These are phyloP conservation scores for Columbina picui DNA, from an alignment of 2,113 vertebrate species.

Conservation along the genomic window DNA sequence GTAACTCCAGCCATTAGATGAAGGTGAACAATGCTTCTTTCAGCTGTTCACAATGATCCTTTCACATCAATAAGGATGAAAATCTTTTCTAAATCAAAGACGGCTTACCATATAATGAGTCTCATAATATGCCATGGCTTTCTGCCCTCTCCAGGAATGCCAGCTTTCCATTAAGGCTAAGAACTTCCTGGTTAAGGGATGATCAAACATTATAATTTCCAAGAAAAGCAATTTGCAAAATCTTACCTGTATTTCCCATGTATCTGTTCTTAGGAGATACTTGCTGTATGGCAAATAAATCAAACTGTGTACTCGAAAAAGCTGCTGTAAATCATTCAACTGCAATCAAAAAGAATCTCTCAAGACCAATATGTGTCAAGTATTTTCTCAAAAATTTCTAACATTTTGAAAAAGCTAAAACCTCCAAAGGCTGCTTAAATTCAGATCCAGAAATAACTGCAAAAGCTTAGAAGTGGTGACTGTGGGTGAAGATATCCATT, in stretches of 20 bases:
- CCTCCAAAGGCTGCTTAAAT: not conserved
- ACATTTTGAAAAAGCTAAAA: not conserved
- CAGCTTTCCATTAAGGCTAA: slow-evolving; percentile 5
- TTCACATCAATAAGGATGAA: slow-evolving; percentile 21
- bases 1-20: not conserved
- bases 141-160: slow-evolving; percentile 4
- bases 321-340: not conserved
- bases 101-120: not conserved
- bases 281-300: not conserved
- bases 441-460: not conserved
- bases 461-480: not conserved
- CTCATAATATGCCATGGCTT: not conserved
- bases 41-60: slow-evolving; percentile 14
- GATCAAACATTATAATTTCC: not conserved
- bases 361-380: not conserved
- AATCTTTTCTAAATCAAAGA: slow-evolving; percentile 28
- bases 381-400: not conserved
- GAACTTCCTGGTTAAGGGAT: not conserved
- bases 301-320: not conserved
- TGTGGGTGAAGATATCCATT: not conserved
- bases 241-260: not conserved
- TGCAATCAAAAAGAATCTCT: not conserved
- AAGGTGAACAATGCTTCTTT: slow-evolving; percentile 12
- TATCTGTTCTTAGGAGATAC: not conserved
- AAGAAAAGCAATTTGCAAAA: not conserved